Conservation (phyloP, 2,797 vertebrate species). For the Hemitrygon akajei region DNA sequence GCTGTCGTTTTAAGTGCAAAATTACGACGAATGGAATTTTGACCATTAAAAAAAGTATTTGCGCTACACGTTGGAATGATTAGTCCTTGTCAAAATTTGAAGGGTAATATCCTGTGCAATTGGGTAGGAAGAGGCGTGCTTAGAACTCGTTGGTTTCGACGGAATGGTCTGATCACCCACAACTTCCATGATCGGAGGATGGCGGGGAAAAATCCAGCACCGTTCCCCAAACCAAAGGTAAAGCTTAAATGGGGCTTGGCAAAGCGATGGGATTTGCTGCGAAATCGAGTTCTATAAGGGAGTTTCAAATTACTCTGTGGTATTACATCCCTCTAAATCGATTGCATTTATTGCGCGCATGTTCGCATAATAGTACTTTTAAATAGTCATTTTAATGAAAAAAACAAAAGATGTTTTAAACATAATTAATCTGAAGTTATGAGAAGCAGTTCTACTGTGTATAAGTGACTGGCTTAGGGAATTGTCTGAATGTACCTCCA, state of each 20-base stretch:
- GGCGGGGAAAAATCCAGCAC: background rate
- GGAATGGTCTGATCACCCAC: background rate
- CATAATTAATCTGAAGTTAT: background rate
- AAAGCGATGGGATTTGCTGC: background rate
- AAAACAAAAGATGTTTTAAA: background rate
- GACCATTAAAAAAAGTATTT: background rate
- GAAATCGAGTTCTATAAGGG: background rate
- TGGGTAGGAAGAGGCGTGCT: background rate
- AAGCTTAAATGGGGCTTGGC: background rate
- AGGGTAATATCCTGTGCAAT: background rate
- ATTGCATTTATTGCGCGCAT: background rate
- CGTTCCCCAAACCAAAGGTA: background rate
- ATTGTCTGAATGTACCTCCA: background rate
- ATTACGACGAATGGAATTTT: background rate
- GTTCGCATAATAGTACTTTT: background rate
- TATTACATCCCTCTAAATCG: background rate
- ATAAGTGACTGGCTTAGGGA: background rate
- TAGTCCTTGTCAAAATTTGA: background rate
- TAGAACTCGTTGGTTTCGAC: background rate
- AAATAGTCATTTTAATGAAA: background rate
- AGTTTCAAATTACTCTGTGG: background rate
- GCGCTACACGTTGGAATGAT: background rate
- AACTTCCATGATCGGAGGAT: background rate
- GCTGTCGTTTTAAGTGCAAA: background rate
- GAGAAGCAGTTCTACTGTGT: no score